phyloP scores from a whole-genome alignment of 2,888 invertebrate species.

The Terebella lapidaria region DNA sequence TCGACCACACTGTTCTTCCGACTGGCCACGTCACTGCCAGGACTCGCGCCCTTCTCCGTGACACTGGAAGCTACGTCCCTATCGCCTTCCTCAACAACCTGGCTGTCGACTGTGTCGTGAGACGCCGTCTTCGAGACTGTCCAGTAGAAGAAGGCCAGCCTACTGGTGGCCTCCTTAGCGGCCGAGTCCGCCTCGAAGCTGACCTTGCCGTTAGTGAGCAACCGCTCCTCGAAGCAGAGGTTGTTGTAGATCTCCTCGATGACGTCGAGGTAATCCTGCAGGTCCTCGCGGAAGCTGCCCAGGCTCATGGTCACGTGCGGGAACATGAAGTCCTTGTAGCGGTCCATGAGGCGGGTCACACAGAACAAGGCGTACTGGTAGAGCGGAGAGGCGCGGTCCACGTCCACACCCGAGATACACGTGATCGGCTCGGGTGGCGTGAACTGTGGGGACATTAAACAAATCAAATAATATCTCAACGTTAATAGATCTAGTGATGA shows the following conservation, averaged over 20 bases:
- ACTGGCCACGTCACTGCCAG: neutral
- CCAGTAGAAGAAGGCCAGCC: neutral
- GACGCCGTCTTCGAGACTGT: no score
- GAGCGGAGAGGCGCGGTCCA: neutral
- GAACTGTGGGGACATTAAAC: neutral
- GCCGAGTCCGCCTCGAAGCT: neutral
- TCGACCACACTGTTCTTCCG: neutral
- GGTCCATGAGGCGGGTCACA: conserved; percentile 5
- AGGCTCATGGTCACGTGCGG: conserved; percentile 5
- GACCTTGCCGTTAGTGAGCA: neutral
- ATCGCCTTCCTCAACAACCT: no score
- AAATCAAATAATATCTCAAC: no score
- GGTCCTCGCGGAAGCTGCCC: conserved; percentile 3
- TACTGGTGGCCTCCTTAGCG: conserved; percentile 6
- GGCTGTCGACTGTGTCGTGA: no score
- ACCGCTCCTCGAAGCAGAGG: neutral
- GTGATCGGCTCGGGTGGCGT: neutral
- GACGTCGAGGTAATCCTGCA: neutral
- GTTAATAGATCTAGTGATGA: no score
- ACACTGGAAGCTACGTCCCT: no score
- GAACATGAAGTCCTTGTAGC: conserved; percentile 6
- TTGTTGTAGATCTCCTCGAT: conserved; percentile 1
- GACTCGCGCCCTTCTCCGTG: no score
- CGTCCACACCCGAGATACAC: neutral
- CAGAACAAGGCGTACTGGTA: conserved; percentile 11